Base-by-base conservation (phyloP, 2,113 vertebrate genomes). In the Trochalopteron elliotii region DNA sequence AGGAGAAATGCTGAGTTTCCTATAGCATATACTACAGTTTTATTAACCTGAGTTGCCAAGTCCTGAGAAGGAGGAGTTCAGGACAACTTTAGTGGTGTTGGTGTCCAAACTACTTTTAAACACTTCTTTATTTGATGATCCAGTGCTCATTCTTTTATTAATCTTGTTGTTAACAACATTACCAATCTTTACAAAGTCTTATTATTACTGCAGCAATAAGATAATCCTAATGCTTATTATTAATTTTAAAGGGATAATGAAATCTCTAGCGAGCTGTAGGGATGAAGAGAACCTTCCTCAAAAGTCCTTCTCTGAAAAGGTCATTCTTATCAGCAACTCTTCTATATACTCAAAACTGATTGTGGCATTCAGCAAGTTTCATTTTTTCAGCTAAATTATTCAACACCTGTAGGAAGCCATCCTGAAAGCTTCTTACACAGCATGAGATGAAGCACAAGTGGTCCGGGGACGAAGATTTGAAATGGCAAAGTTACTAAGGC, bases 281-380 rank as follows among this genome's bases (percentile, higher is more conserved):
- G 63, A 78, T 87, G 70, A 87, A 80, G 42, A 93, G 78, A 86
- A 59, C 33, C 33, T 83, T 86, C 45, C 91, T 83, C 53, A 91
- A 65, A 93, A 93, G 85, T 94, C 70, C 53, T 93, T 25, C 74
- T 82, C 63, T 49, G 45, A 77, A 95, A 95, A 95, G 92, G 95
- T 93, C 92, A 93, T 49, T 82, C 67, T 92, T 92, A 94, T 71
- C 85, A 91, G 82, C 49, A 92, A 69, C 76, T 88, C 79, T 90
- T 94, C 90, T 88, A n/a, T 65, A 83, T 69, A 90, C 88, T 95
- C 85, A 88, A 84, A 90, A 83, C 85, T 90, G 90, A 92, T 91
- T 93, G 88, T 93, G 88, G 88, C 82, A 96, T 96, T 97, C 94
- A 90, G 88, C 71, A 74, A 90, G 55, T 93, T 95, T 88, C 71